Evolutionary conservation across 2,797 vertebrate species (phyloP).

Genomic region (Gallinago stenura): DNA sequence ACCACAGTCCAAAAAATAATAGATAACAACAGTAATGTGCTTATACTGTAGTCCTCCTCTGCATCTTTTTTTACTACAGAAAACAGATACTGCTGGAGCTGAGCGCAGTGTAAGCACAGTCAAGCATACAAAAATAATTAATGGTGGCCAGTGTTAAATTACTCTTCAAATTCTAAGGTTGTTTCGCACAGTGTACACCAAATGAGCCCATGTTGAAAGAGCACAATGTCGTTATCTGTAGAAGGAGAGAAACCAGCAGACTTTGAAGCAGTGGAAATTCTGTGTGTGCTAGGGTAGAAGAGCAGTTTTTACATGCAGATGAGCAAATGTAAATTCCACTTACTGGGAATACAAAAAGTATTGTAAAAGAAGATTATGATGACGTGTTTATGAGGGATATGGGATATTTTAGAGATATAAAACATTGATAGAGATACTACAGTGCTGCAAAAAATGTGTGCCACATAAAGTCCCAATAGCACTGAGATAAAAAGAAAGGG

Average conservation of each 20-base stretch:
- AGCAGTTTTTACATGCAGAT: conserved; percentile 65
- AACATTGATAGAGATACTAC: conserved; percentile 46
- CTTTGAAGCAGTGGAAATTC: conserved; percentile 62
- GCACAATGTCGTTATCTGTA: conserved; percentile 49
- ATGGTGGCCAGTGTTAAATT: conserved; percentile 25
- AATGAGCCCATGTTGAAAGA: conserved; percentile 48
- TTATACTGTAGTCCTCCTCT: conserved; percentile 8
- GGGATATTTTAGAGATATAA: conserved; percentile 51
- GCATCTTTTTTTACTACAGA: neutral
- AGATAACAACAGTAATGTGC: neutral
- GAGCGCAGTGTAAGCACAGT: neutral
- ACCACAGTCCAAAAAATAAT: neutral
- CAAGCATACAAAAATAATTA: conserved; percentile 12
- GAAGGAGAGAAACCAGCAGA: conserved; percentile 65
- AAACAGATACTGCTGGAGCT: neutral
- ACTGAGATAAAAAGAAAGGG: conserved; percentile 55
- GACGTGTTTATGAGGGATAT: conserved; percentile 53
- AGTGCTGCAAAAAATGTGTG: conserved; percentile 44
- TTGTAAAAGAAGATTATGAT: conserved; percentile 47
- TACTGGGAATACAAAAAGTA: conserved; percentile 52
- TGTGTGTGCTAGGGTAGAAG: conserved; percentile 42
- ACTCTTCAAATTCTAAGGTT: conserved; percentile 40
- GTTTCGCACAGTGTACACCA: conserved; percentile 26
- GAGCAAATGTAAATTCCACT: conserved; percentile 54
- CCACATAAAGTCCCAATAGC: conserved; percentile 53